Evolutionary conservation across 53 echinoderm and acorn worm genomes (phyloP).

Genomic region (Apostichopus leukothele): DNA sequence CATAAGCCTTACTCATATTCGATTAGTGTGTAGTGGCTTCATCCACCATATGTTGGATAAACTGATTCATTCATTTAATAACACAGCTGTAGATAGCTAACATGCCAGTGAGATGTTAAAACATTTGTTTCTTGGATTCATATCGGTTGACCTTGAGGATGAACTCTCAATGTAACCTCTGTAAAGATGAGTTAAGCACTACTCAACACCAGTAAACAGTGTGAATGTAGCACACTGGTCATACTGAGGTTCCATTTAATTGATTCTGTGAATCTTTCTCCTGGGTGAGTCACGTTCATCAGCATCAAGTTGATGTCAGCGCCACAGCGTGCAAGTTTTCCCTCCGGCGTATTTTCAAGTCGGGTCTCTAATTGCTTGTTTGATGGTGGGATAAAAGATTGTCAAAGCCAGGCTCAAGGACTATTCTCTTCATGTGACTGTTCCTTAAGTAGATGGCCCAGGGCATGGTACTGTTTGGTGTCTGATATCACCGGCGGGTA

Average conservation of each 20-base stretch:
- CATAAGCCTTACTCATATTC: no score
- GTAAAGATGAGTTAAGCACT: no score
- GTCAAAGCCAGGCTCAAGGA: not conserved
- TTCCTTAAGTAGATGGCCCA: constrained; percentile 16
- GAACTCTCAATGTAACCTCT: not conserved
- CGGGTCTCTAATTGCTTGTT: constrained; percentile 38
- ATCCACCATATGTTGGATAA: not conserved
- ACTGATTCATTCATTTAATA: not conserved
- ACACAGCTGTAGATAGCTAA: not conserved
- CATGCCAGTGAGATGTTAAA: not conserved
- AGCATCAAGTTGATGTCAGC: constrained; percentile 8
- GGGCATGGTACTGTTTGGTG: not conserved
- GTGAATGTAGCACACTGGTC: not conserved
- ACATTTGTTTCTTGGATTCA: not conserved
- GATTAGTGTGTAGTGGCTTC: no score
- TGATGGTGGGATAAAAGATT: constrained; percentile 29
- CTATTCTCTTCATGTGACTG: constrained; percentile 16
- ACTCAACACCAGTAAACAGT: not conserved
- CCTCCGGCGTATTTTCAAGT: constrained; percentile 24
- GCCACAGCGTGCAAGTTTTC: not conserved
- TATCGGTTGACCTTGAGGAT: constrained; percentile 18
- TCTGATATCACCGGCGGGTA: constrained; percentile 9
- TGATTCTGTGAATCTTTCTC: constrained; percentile 10
- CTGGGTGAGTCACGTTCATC: constrained; percentile 11
- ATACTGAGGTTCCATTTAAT: constrained; percentile 10